Evolutionary conservation across 2,888 invertebrate species (phyloP).

Genomic region (Nasonovia ribisnigri): DNA sequence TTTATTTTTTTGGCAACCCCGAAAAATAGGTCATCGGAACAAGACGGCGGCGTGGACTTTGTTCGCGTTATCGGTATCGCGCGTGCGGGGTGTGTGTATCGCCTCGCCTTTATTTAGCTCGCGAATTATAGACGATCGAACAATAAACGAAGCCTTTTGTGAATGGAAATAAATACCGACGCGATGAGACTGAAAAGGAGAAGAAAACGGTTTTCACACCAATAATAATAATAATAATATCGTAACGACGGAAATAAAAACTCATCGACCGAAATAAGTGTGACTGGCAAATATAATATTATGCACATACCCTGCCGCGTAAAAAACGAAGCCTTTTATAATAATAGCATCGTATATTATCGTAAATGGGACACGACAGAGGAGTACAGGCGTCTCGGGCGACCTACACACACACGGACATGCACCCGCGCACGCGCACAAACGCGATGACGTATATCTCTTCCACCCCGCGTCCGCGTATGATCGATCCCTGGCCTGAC

Average conservation of each 20-base stretch:
- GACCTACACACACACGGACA: slow-evolving; percentile 26
- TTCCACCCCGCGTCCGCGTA: neutral
- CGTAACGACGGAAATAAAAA: neutral
- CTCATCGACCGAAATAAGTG: neutral
- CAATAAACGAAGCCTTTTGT: slow-evolving; percentile 14
- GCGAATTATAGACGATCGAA: neutral
- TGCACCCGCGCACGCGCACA: neutral
- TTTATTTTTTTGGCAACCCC: slow-evolving; percentile 34
- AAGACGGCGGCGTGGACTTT: neutral
- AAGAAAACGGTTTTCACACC: neutral
- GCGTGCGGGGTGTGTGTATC: neutral
- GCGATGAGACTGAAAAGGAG: neutral
- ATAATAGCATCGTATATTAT: neutral
- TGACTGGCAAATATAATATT: neutral
- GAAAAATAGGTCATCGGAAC: slow-evolving; percentile 42
- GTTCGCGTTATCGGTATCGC: neutral
- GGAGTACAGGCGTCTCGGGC: neutral
- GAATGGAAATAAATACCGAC: neutral
- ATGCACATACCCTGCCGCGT: neutral
- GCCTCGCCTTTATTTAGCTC: neutral
- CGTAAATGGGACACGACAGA: slow-evolving; percentile 20
- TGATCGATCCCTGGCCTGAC: slow-evolving; percentile 60
- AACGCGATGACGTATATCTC: slow-evolving; percentile 39
- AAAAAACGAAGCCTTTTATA: slow-evolving; percentile 8
- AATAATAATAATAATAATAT: neutral